A percentile compares a stretch with the other conserved stretches of the same genome.
Evolutionary conservation across 2,113 vertebrate species (phyloP).

Genomic region (Bothrops jararaca): DNA sequence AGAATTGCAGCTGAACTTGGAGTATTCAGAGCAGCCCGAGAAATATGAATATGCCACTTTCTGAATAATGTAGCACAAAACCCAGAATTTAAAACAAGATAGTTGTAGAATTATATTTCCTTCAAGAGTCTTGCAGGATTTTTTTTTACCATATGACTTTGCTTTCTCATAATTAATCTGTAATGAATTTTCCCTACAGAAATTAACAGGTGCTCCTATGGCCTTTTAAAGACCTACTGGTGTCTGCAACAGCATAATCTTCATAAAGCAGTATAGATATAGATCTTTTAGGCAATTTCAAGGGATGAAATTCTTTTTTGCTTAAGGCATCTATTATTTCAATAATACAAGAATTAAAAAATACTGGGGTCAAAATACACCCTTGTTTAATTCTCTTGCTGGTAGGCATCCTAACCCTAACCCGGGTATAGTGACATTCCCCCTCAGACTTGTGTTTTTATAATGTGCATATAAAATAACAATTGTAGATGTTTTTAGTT

Average conservation of each 20-base stretch:
- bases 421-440: not conserved
- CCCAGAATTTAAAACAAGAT: not conserved
- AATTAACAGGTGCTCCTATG: not conserved
- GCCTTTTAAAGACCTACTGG: not conserved
- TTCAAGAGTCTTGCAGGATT: not conserved
- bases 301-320: not conserved
- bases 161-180: not conserved
- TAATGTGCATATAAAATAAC: not conserved
- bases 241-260: not conserved
- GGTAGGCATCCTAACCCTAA: not conserved
- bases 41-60: not conserved
- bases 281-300: not conserved
- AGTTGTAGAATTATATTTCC: not conserved
- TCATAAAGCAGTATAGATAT: not conserved
- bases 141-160: not conserved
- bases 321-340: not conserved
- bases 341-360: not conserved
- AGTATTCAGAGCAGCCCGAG: not conserved
- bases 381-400: not conserved
- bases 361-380: not conserved
- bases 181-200: not conserved
- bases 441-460: not conserved
- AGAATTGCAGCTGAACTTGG: not conserved
- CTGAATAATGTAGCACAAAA: not conserved
- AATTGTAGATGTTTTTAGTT: not conserved